Percentiles rank a stretch among this genome's conserved stretches.
phyloP scores from a whole-genome alignment of 1,140 invertebrate species.

The Megalopta genalis region DNA sequence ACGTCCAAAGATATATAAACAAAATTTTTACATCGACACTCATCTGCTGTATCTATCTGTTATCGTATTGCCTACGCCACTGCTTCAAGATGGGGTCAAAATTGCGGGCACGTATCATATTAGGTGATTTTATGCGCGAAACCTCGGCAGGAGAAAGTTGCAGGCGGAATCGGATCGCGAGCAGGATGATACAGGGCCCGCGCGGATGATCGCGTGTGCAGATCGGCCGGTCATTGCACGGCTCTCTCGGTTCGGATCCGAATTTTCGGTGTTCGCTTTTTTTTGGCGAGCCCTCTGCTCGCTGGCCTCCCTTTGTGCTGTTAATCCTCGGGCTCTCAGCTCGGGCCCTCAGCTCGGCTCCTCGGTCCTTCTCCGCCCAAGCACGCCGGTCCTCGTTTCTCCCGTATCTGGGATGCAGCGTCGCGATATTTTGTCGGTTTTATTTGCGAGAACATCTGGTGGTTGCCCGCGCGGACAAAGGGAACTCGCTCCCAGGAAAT shows the following conservation, averaged over 20 bases:
- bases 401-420: conserved; percentile 30
- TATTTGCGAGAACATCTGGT: conserved; percentile 75
- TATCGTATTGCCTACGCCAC: no score
- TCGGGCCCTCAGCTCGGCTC: not conserved
- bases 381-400: conserved; percentile 26
- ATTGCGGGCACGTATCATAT: no score
- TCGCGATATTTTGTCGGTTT: conserved; percentile 67
- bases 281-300: conserved; percentile 23
- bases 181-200: not conserved
- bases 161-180: not conserved
- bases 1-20: no score
- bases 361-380: conserved; percentile 25
- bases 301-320: conserved; percentile 68
- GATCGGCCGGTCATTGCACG: conserved; percentile 73
- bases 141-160: conserved; percentile 20
- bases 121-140: not conserved
- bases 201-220: conserved; percentile 58
- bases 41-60: no score
- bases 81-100: no score
- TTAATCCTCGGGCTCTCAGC: conserved; percentile 60
- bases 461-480: conserved; percentile 71
- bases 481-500: conserved; percentile 62
- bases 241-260: conserved; percentile 64
- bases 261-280: conserved; percentile 62
- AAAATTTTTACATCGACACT: no score